These are phyloP conservation scores for Siphlonurus alternatus DNA, from an alignment of 2,888 invertebrate genomes.

Conservation along the genomic window DNA sequence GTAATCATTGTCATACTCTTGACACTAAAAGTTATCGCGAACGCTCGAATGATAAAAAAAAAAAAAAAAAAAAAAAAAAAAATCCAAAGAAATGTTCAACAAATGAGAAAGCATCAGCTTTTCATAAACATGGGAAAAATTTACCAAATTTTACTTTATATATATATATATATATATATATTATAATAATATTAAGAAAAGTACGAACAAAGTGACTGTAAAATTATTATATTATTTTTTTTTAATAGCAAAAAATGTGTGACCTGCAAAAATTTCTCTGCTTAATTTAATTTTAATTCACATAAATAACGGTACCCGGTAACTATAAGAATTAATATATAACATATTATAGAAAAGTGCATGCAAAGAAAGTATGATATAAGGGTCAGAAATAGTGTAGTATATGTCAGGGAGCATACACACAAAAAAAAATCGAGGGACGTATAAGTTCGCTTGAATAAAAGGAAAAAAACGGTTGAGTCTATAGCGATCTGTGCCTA, in stretches of 20 bases:
- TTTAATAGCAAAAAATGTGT: neutral
- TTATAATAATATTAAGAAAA: too few relatives aligned
- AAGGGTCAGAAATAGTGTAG: neutral
- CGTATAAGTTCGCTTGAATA: too few relatives aligned
- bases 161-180: too few relatives aligned
- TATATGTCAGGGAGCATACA: neutral
- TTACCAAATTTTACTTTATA: too few relatives aligned
- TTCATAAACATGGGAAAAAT: too few relatives aligned
- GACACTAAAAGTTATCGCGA: too few relatives aligned
- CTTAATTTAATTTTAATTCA: neutral
- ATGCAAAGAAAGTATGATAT: neutral
- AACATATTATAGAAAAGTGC: neutral
- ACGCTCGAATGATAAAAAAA: too few relatives aligned
- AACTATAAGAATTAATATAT: too few relatives aligned
- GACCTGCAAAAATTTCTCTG: neutral
- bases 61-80: too few relatives aligned
- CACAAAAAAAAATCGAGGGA: neutral
- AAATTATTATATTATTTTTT: neutral
- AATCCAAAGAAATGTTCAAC: too few relatives aligned
- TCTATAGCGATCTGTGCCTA: neutral
- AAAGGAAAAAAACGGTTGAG: neutral
- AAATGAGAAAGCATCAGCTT: too few relatives aligned
- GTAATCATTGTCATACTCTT: too few relatives aligned
- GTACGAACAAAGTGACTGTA: slow-evolving; percentile 2
- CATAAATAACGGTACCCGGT: neutral